phyloP scores from a whole-genome alignment of 2,113 vertebrate species.

The Riparia riparia region DNA sequence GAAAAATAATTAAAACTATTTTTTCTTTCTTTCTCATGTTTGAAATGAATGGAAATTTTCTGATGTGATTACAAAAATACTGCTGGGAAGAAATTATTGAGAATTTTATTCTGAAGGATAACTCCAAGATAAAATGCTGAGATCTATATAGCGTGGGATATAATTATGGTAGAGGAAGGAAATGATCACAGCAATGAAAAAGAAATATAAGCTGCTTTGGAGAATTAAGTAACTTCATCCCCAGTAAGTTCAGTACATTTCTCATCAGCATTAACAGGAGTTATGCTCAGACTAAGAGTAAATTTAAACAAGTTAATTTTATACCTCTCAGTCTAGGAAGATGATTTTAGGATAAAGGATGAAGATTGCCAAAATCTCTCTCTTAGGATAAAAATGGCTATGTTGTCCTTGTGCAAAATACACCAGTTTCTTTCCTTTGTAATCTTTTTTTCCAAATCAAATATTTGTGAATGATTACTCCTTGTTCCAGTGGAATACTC shows the following conservation, averaged over 20 bases:
- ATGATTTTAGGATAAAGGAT: neutral
- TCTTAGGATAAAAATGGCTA: neutral
- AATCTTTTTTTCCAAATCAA: neutral
- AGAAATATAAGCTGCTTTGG: slow-evolving; percentile 46
- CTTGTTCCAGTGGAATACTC: neutral
- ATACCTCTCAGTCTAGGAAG: neutral
- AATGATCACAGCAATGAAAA: slow-evolving; percentile 37
- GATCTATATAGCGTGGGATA: neutral
- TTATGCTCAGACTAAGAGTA: neutral
- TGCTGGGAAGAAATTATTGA: neutral
- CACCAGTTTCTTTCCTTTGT: neutral
- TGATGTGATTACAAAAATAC: neutral
- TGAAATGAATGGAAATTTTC: neutral
- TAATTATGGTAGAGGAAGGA: slow-evolving; percentile 15
- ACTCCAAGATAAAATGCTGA: slow-evolving; percentile 14
- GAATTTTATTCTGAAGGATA: neutral
- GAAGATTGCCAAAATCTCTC: neutral
- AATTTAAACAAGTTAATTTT: slow-evolving; percentile 43
- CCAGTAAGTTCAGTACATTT: slow-evolving; percentile 10
- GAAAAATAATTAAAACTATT: neutral
- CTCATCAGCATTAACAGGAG: slow-evolving; percentile 34
- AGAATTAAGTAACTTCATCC: slow-evolving; percentile 41
- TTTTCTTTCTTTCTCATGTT: neutral
- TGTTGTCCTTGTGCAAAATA: neutral
- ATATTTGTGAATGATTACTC: neutral